Evolutionary conservation across 2,113 vertebrate species (phyloP).

Genomic region (Ciconia boyciana): DNA sequence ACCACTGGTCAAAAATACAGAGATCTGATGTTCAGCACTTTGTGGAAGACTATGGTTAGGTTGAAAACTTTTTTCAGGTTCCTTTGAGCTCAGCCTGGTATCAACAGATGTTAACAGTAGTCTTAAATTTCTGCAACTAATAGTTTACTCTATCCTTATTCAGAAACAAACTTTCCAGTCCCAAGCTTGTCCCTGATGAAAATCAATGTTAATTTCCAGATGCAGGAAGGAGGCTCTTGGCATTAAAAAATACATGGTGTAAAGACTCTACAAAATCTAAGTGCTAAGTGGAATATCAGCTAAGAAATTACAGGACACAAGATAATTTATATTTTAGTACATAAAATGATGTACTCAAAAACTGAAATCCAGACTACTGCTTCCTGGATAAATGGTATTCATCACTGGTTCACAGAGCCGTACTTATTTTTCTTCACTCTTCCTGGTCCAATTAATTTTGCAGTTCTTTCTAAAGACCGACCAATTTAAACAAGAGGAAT

Average conservation of each 20-base stretch:
- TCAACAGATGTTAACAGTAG: background rate
- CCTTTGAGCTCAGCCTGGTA: background rate
- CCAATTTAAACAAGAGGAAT: background rate
- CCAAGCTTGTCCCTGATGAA: background rate
- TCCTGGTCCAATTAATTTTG: background rate
- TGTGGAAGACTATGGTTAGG: background rate
- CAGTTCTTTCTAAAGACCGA: background rate
- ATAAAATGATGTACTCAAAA: background rate
- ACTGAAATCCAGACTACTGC: background rate
- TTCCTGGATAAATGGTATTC: background rate
- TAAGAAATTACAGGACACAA: background rate
- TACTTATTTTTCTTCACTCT: background rate
- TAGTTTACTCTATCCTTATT: background rate
- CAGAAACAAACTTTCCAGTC: background rate
- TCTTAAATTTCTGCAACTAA: background rate
- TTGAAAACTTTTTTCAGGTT: background rate
- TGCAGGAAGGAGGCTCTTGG: background rate
- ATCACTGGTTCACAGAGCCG: background rate
- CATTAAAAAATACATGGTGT: background rate
- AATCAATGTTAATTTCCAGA: background rate
- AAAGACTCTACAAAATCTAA: background rate
- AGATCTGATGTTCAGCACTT: background rate
- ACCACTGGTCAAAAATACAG: background rate
- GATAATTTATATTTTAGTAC: background rate
- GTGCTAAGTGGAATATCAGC: background rate